Conservation (phyloP, 2,888 invertebrate genomes). For the Melinopterus prodromus region DNA sequence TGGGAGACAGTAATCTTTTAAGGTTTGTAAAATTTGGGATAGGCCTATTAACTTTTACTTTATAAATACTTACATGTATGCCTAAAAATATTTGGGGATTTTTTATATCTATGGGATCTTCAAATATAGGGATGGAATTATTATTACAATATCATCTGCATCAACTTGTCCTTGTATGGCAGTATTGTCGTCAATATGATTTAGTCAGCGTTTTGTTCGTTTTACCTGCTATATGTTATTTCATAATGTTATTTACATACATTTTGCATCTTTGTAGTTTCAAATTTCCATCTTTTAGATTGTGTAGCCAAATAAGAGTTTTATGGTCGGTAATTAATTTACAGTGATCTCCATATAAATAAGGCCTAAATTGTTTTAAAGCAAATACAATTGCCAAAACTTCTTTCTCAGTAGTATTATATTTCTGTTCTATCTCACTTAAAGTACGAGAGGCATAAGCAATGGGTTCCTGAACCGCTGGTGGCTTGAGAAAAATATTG, state of each 20-base stretch:
- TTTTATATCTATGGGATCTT: conserved; percentile 15
- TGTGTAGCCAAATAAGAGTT: background rate
- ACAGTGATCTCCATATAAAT: too few species aligned
- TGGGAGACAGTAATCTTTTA: conserved; percentile 7
- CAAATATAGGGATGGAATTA: background rate
- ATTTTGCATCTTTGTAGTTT: conserved; percentile 10
- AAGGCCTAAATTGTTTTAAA: background rate
- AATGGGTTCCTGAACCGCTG: too few species aligned
- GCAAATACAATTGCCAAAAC: background rate
- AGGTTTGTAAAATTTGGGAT: conserved; percentile 8
- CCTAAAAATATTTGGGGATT: background rate
- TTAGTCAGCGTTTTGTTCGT: conserved; percentile 7
- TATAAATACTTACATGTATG: conserved; percentile 1
- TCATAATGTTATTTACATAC: conserved; percentile 7
- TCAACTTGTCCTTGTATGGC: background rate
- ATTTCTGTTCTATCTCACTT: too few species aligned
- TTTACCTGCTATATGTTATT: background rate
- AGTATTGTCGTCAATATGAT: background rate
- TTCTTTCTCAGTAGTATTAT: too few species aligned
- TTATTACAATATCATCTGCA: background rate
- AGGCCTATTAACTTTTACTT: background rate
- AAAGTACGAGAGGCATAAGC: too few species aligned
- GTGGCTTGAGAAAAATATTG: too few species aligned
- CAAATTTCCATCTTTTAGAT: background rate
- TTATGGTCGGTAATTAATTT: background rate